Evolutionary conservation across 2,113 vertebrate genomes (phyloP).

Genomic region (Sylvietta virens): DNA sequence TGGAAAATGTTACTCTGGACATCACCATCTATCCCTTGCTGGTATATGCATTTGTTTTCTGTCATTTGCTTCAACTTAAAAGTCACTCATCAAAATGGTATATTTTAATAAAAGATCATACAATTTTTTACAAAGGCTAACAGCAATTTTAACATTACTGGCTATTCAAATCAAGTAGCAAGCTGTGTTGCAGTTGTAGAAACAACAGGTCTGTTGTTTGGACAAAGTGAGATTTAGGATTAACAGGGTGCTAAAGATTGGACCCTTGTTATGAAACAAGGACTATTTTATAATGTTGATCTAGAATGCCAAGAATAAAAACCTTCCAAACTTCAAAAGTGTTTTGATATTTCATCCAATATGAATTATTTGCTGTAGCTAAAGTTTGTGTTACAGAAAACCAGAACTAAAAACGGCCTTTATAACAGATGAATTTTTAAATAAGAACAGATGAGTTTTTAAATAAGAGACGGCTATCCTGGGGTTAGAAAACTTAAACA

Average conservation of each 20-base stretch:
- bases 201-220: constrained; percentile 17
- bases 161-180: background rate
- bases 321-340: background rate
- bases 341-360: background rate
- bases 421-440: background rate
- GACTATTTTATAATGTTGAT: constrained; percentile 4
- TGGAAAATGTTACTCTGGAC: background rate
- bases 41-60: background rate
- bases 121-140: background rate
- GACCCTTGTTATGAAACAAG: constrained; percentile 26
- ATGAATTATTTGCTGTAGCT: background rate
- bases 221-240: constrained; percentile 28
- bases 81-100: background rate
- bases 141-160: background rate
- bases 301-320: background rate
- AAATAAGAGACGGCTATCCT: background rate
- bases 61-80: background rate
- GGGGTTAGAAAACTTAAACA: background rate
- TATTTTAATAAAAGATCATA: background rate
- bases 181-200: background rate
- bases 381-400: background rate
- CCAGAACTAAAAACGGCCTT: background rate
- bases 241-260: background rate
- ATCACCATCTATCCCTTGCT: background rate
- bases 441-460: background rate